phyloP scores from a whole-genome alignment of 2,113 vertebrate species.

The Esox niger region DNA sequence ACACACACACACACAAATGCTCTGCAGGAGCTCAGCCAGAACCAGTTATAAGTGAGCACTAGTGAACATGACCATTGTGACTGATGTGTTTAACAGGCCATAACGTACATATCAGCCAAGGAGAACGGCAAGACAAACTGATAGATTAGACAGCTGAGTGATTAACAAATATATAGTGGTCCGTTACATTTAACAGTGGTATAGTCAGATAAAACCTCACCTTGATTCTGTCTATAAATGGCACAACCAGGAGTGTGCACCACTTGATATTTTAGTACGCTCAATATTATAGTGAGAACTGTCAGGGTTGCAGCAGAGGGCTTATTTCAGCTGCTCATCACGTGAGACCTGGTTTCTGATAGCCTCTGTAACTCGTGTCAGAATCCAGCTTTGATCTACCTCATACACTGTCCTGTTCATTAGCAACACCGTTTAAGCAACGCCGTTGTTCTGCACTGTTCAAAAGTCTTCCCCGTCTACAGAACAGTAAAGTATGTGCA shows the following conservation, averaged over 20 bases:
- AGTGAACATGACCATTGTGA: constrained; percentile 22
- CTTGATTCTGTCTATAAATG: not conserved
- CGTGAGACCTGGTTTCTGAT: constrained; percentile 25
- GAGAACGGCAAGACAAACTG: not conserved
- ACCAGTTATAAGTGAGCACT: constrained; percentile 27
- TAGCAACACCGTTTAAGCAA: constrained; percentile 6
- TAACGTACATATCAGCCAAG: not conserved
- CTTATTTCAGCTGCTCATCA: constrained; percentile 23
- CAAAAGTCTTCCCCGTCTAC: not conserved
- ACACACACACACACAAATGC: constrained; percentile 25
- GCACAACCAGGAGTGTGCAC: not conserved
- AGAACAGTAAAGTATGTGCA: constrained; percentile 10
- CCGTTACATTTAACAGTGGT: not conserved
- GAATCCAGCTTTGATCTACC: constrained; percentile 23
- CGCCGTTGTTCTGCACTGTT: too few relatives aligned
- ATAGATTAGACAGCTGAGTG: too few relatives aligned
- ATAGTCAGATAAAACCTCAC: too few relatives aligned
- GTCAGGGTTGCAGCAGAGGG: constrained; percentile 12
- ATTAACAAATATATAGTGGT: not conserved
- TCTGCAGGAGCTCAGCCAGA: constrained; percentile 38
- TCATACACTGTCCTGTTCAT: constrained; percentile 8
- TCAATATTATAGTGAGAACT: not conserved
- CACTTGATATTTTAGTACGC: not conserved
- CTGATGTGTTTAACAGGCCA: constrained; percentile 27
- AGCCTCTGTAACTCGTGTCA: constrained; percentile 38